phyloP scores from a whole-genome alignment of 2,797 vertebrate species.

The Oreochromis mossambicus region DNA sequence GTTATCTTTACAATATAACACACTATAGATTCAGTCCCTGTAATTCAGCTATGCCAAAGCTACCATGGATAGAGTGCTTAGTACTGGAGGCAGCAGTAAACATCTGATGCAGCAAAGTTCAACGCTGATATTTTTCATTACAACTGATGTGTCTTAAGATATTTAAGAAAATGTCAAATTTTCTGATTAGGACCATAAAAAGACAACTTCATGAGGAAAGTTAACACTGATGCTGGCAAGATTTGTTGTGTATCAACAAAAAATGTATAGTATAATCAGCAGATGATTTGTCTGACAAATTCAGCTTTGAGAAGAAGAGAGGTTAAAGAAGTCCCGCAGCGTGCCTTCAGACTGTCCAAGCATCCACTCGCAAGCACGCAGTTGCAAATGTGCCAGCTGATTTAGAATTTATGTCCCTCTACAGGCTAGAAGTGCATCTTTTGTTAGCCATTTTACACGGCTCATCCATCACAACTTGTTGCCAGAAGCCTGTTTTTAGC shows the following conservation, averaged over 20 bases:
- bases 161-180: not conserved
- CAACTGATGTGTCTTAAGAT: not conserved
- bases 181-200: not conserved
- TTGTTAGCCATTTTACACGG: slow-evolving; percentile 11
- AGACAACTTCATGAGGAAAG: not conserved
- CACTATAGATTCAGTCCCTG: not conserved
- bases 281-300: not conserved
- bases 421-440: slow-evolving; percentile 17
- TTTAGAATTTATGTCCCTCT: slow-evolving; percentile 24
- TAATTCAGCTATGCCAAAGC: not conserved
- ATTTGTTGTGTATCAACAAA: not conserved
- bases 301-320: not conserved
- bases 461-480: slow-evolving; percentile 52
- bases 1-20: not conserved
- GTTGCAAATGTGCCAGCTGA: not conserved
- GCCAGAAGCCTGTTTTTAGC: slow-evolving; percentile 34
- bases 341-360: not conserved
- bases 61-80: not conserved
- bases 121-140: not conserved
- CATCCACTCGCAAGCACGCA: not conserved
- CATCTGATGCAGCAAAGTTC: not conserved
- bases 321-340: not conserved
- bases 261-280: not conserved
- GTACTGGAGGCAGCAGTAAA: not conserved
- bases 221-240: not conserved